Base-by-base conservation (phyloP, 1,140 invertebrate genomes). In the Agraylea sexmaculata region DNA sequence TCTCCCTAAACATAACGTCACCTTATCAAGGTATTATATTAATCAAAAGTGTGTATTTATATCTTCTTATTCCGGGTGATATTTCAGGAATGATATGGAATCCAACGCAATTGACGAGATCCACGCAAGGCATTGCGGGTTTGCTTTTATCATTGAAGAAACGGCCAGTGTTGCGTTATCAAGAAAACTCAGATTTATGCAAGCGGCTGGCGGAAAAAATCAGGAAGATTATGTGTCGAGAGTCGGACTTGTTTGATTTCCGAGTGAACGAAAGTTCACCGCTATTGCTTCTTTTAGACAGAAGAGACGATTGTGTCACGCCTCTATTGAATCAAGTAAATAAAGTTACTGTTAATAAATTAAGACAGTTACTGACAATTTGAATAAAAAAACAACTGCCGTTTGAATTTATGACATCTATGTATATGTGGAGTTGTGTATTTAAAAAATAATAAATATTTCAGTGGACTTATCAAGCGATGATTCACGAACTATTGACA, bases 381-480 rank as follows among this genome's bases (percentile, higher is more conserved):
- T 3, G 11, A 23, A 20, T 3, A 12, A 10, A 12, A 21, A 31
- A 6, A 10, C 5, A 10, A 31, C 15, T 13, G 15, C 8, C 15
- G 15, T 31, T 39, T 7, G 25, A 15, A 37, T 5, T 5, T 40
- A 31, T 34, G 12, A 12, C 4, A 36, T 36, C 18, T 17, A 11
- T 38, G 7, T 10, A 37, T 4, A 13, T 37, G 10, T 17, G 16
- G n/a, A 13, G 6, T 3, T n/a, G 5, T 15, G 18, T 18, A 23
- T 19, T 22, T 23, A 18, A 23, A 23, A 37, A 18, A 19, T 23
- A 7, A 12, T 37, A 18, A 50, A 40, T 43, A 17, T 59, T 59
- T 13, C 56, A 92, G 74, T 99, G 96, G 96, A 99, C 94, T 0
- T 99, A 99, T 66, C 94, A 99, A 65, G 94, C 94, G 6, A 99